phyloP scores from a whole-genome alignment of 2,888 invertebrate species.

The Morpho deidamia region DNA sequence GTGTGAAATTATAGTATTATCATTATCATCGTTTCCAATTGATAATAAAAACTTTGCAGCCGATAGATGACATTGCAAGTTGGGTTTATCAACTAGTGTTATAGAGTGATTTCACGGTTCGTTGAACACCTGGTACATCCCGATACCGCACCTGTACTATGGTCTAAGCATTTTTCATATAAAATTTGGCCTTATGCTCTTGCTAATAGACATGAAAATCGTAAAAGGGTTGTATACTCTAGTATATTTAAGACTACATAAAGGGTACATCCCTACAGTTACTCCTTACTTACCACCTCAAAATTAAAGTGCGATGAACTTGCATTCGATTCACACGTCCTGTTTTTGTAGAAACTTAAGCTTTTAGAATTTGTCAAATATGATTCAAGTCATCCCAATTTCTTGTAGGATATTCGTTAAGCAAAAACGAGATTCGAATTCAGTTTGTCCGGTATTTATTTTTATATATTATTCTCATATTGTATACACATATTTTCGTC shows the following conservation, averaged over 20 bases:
- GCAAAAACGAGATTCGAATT: no score
- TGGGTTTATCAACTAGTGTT: conserved; percentile 19
- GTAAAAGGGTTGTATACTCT: neutral
- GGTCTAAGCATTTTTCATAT: neutral
- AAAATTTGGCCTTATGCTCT: conserved; percentile 1
- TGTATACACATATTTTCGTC: no score
- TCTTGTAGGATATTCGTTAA: no score
- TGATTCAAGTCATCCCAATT: no score
- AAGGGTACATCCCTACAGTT: conserved; percentile 5
- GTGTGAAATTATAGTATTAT: no score
- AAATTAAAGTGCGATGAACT: conserved; percentile 7
- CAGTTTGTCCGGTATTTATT: no score
- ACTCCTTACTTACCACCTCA: neutral
- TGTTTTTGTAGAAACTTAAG: conserved; percentile 1
- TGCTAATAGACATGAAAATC: conserved; percentile 9
- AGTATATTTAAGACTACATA: conserved; percentile 6
- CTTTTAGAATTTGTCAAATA: neutral
- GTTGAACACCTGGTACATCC: conserved; percentile 26
- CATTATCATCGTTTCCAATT: no score
- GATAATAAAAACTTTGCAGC: no score
- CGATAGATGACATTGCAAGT: conserved; percentile 11
- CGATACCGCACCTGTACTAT: conserved; percentile 18
- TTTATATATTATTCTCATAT: no score
- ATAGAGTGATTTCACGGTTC: conserved; percentile 22
- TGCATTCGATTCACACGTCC: neutral